phyloP scores from a whole-genome alignment of 2,113 vertebrate species.

The Eptesicus fuscus region DNA sequence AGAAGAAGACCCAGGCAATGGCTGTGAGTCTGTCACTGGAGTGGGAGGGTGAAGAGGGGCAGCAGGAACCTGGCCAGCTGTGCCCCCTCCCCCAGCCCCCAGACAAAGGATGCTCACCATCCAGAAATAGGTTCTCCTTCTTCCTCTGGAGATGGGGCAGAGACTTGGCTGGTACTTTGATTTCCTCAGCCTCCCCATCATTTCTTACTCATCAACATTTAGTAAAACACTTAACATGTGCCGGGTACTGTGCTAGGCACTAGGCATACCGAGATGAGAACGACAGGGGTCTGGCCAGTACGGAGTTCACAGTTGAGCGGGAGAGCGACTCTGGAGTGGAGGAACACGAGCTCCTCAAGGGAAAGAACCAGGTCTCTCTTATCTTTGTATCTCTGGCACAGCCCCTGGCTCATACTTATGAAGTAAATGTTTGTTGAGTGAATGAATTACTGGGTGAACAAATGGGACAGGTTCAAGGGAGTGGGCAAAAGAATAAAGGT shows the following conservation, averaged over 20 bases:
- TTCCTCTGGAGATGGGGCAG: background rate
- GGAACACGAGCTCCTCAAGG: background rate
- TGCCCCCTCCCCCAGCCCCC: background rate
- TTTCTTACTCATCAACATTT: background rate
- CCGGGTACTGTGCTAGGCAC: background rate
- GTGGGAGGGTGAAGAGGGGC: background rate
- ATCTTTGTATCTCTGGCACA: background rate
- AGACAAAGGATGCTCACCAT: background rate
- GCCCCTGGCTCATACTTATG: background rate
- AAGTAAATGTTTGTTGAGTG: background rate
- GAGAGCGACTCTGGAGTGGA: background rate
- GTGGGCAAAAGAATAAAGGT: background rate
- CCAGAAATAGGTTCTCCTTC: background rate
- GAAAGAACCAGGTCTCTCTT: background rate
- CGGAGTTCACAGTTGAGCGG: background rate
- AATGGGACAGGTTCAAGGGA: background rate
- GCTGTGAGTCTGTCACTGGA: conserved; percentile 84
- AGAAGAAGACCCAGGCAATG: conserved; percentile 89
- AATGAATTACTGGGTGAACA: background rate
- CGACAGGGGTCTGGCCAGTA: background rate
- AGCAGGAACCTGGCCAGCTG: background rate
- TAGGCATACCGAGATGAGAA: background rate
- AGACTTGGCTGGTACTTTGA: background rate
- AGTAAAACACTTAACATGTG: background rate
- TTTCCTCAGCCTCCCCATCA: background rate